Percentiles rank a stretch among this genome's conserved stretches.
phyloP scores from a whole-genome alignment of 2,797 vertebrate species.

The Falco novaeseelandiae region DNA sequence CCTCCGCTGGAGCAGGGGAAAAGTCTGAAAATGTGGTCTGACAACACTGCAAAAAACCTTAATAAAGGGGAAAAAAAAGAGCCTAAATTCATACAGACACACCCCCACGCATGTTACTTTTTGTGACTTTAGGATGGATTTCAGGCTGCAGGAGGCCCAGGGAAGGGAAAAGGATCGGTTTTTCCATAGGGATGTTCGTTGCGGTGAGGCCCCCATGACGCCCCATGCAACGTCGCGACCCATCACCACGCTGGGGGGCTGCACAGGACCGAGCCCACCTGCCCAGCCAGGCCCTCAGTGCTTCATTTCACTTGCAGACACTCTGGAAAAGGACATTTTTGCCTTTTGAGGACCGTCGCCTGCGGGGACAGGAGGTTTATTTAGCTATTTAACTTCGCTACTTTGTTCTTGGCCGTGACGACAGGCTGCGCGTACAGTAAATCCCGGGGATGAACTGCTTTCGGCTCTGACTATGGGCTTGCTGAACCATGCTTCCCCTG shows the following conservation, averaged over 20 bases:
- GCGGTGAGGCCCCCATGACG: rapidly evolving
- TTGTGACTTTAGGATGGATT: background rate
- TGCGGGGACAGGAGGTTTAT: conserved; percentile 8
- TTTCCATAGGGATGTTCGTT: background rate
- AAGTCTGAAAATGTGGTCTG: background rate
- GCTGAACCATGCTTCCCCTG: conserved; percentile 41
- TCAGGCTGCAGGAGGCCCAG: background rate
- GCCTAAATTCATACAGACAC: background rate
- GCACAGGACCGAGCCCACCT: background rate
- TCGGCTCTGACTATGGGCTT: conserved; percentile 3
- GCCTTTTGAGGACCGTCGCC: background rate
- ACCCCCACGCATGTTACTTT: rapidly evolving
- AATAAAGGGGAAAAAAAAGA: background rate
- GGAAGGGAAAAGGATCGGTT: background rate
- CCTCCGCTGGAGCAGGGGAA: rapidly evolving
- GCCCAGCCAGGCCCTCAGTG: rapidly evolving
- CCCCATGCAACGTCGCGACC: rapidly evolving
- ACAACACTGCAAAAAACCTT: background rate
- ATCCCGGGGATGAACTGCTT: conserved; percentile 17
- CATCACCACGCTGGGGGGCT: background rate
- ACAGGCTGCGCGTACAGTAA: background rate
- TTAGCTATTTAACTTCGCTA: background rate
- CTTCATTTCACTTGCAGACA: background rate
- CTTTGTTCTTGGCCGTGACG: background rate
- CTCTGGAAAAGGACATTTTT: background rate